A percentile compares a stretch with the other conserved stretches of the same genome.
Conservation (phyloP, 2,113 vertebrate genomes). For the Prochilodus magdalenae region DNA sequence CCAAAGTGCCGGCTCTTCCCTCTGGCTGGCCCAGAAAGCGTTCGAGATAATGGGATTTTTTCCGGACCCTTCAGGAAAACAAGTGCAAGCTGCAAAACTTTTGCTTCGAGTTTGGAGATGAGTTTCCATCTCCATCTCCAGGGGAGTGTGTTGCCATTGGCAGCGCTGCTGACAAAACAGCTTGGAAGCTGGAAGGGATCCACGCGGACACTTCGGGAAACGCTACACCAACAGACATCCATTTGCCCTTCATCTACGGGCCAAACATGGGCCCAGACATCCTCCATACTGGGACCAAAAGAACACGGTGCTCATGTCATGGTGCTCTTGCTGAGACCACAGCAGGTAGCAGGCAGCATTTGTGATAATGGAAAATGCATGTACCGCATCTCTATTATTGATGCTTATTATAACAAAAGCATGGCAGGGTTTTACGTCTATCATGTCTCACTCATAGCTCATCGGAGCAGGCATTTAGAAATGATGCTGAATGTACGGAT, state of each 20-base stretch:
- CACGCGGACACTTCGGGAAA: constrained; percentile 66
- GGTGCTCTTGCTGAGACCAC: constrained; percentile 40
- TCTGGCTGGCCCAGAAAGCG: constrained; percentile 19
- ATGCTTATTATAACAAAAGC: too few species aligned
- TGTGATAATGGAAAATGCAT: neutral
- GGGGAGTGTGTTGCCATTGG: constrained; percentile 60
- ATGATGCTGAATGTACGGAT: too few species aligned
- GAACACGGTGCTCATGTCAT: constrained; percentile 41
- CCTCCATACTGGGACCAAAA: constrained; percentile 54
- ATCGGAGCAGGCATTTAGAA: too few species aligned
- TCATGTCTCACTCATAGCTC: too few species aligned
- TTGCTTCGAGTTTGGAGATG: constrained; percentile 10
- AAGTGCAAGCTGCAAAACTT: constrained; percentile 2
- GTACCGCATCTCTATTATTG: neutral
- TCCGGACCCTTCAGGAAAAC: constrained; percentile 9
- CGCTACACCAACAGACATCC: constrained; percentile 60
- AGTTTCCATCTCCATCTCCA: neutral
- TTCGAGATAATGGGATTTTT: too few species aligned
- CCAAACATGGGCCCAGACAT: constrained; percentile 50
- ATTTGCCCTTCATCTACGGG: constrained; percentile 59
- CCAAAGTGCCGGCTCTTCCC: constrained; percentile 31
- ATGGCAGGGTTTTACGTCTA: too few species aligned
- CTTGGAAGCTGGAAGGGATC: constrained; percentile 70
- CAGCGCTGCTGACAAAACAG: constrained; percentile 75
- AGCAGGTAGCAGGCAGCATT: constrained; percentile 24